Conservation (phyloP, 2,888 invertebrate genomes). For the Calephelis perditalis region DNA sequence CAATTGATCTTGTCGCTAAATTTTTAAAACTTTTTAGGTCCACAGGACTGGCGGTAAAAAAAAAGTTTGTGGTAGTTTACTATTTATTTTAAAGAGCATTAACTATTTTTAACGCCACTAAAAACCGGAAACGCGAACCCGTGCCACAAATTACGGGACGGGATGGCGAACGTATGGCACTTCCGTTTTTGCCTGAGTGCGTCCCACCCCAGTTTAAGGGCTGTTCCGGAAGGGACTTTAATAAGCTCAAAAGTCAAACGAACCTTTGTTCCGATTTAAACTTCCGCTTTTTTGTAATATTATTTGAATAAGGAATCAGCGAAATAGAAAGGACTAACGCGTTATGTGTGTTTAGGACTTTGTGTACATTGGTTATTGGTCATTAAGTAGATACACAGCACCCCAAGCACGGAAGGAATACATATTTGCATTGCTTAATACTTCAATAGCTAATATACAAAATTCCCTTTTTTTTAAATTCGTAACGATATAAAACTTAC, state of each 20-base stretch:
- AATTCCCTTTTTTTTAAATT: no score
- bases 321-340: conserved; percentile 10
- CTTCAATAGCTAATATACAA: no score
- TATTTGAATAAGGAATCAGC: conserved; percentile 24
- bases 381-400: no score
- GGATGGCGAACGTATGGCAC: conserved; percentile 68
- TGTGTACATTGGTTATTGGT: conserved; percentile 15
- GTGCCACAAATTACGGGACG: conserved; percentile 67
- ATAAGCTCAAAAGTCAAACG: conserved; percentile 65
- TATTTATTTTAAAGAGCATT: conserved; percentile 21
- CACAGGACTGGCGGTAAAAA: no score
- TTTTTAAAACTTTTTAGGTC: no score
- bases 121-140: conserved; percentile 64
- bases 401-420: no score
- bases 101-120: conserved; percentile 38
- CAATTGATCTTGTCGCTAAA: no score
- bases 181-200: conserved; percentile 68
- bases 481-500: no score
- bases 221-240: conserved; percentile 70
- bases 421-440: no score
- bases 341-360: conserved; percentile 19
- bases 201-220: conserved; percentile 61
- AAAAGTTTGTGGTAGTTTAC: no score
- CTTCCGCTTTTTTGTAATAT: conserved; percentile 48
- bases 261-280: conserved; percentile 52